Evolutionary conservation across 2,888 invertebrate species (phyloP).

Genomic region (Lithosia quadra): DNA sequence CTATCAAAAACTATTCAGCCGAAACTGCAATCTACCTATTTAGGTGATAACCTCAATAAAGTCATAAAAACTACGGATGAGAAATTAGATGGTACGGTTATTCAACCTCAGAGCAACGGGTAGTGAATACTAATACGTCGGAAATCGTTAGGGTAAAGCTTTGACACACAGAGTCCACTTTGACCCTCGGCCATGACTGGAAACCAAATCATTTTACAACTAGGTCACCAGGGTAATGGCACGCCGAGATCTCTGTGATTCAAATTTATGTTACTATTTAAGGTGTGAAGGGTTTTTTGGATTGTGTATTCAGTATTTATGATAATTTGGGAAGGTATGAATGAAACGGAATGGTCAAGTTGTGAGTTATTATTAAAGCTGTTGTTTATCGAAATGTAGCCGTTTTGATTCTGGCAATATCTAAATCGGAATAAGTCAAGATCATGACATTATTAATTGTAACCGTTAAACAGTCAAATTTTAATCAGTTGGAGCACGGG

Average conservation of each 20-base stretch:
- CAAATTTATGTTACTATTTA: conserved; percentile 35
- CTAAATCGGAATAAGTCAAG: no score
- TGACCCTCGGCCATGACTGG: conserved; percentile 43
- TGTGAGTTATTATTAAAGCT: not conserved
- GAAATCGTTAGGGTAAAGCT: conserved; percentile 50
- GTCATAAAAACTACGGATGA: conserved; percentile 20
- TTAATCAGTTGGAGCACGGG: no score
- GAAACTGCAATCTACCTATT: not conserved
- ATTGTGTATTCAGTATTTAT: conserved; percentile 11
- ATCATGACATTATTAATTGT: no score
- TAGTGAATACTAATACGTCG: conserved; percentile 45
- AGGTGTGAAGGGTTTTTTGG: conserved; percentile 30
- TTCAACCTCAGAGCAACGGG: conserved; percentile 32
- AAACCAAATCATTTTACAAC: conserved; percentile 48
- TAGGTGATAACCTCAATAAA: conserved; percentile 6
- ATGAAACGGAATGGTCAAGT: not conserved
- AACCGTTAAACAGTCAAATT: no score
- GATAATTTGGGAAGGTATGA: conserved; percentile 6
- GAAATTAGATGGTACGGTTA: conserved; percentile 33
- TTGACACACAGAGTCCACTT: conserved; percentile 42
- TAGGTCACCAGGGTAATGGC: conserved; percentile 41
- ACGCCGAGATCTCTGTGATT: conserved; percentile 32
- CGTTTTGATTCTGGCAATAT: not conserved
- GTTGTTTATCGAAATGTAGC: not conserved
- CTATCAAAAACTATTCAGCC: not conserved